Percentiles rank a stretch among this genome's conserved stretches.
Conservation (phyloP, 2,797 vertebrate genomes). For the Craterocephalus amniculus region DNA sequence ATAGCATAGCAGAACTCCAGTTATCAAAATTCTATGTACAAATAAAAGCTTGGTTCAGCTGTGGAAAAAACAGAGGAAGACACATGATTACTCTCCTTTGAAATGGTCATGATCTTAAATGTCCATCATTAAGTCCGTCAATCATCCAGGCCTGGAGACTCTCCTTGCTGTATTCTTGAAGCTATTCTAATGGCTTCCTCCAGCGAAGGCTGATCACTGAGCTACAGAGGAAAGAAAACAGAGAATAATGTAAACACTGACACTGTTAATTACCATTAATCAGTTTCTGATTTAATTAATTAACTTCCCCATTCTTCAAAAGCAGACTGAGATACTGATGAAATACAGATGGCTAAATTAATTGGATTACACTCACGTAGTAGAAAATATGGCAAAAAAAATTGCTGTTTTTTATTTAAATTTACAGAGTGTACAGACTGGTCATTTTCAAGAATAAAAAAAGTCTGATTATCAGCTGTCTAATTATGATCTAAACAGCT, state of each 20-base stretch:
- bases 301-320: slow-evolving; percentile 15
- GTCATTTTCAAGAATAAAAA: slow-evolving; percentile 15
- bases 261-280: slow-evolving; percentile 12
- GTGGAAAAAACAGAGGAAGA: slow-evolving; percentile 69
- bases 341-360: slow-evolving; percentile 25
- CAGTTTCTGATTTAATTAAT: background rate
- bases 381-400: background rate
- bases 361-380: slow-evolving; percentile 32
- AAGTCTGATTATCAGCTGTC: slow-evolving; percentile 15
- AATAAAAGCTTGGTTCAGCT: slow-evolving; percentile 76
- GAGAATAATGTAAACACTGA: slow-evolving; percentile 10
- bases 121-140: slow-evolving; percentile 78
- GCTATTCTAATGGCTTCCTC: slow-evolving; percentile 99
- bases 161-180: slow-evolving; percentile 98
- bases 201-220: slow-evolving; percentile 96
- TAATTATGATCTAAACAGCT: background rate
- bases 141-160: slow-evolving; percentile 95
- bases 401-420: slow-evolving; percentile 47
- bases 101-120: slow-evolving; percentile 68
- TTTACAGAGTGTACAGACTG: slow-evolving; percentile 39
- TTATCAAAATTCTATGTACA: slow-evolving; percentile 87
- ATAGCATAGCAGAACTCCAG: slow-evolving; percentile 78
- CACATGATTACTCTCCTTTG: slow-evolving; percentile 65
- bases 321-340: slow-evolving; percentile 15
- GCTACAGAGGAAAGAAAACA: slow-evolving; percentile 75